Evolutionary conservation across 1,140 invertebrate genomes (phyloP).

Genomic region (Tribolium castaneum): DNA sequence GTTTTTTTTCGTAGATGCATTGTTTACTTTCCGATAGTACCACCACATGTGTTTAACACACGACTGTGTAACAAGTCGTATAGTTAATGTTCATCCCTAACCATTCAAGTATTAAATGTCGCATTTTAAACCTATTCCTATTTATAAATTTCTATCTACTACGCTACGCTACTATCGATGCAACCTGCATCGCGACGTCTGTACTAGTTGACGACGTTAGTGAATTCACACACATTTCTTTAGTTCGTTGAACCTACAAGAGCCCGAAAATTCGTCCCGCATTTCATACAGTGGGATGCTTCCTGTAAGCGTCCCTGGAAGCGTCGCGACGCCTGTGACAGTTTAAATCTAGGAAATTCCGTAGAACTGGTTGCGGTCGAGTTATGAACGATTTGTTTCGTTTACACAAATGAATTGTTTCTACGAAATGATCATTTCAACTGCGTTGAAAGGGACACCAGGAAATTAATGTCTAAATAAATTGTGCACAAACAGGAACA

Average conservation of each 20-base stretch:
- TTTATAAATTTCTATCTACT: slow-evolving; percentile 8
- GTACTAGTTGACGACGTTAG: slow-evolving; percentile 7
- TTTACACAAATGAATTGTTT: background rate
- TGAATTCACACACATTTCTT: slow-evolving; percentile 22
- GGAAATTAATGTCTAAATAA: no score
- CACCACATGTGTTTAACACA: background rate
- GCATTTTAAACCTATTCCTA: background rate
- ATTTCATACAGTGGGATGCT: background rate
- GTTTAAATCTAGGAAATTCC: background rate
- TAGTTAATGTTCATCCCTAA: background rate
- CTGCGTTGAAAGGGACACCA: background rate
- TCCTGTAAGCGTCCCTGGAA: slow-evolving; percentile 3
- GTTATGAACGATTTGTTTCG: background rate
- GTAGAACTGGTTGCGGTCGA: background rate
- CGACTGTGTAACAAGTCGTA: slow-evolving; percentile 13
- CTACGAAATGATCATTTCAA: background rate
- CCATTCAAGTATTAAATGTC: slow-evolving; percentile 1
- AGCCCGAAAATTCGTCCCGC: background rate
- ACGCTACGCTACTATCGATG: slow-evolving; percentile 6
- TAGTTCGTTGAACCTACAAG: slow-evolving; percentile 6
- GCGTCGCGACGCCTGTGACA: slow-evolving; percentile 2
- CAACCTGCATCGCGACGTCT: slow-evolving; percentile 27
- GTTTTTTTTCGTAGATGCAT: background rate
- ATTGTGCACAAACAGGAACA: no score
- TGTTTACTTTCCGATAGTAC: slow-evolving; percentile 5